A percentile compares a stretch with the other conserved stretches of the same genome.
Evolutionary conservation across 2,113 vertebrate genomes (phyloP).

Genomic region (Acrocephalus arundinaceus): DNA sequence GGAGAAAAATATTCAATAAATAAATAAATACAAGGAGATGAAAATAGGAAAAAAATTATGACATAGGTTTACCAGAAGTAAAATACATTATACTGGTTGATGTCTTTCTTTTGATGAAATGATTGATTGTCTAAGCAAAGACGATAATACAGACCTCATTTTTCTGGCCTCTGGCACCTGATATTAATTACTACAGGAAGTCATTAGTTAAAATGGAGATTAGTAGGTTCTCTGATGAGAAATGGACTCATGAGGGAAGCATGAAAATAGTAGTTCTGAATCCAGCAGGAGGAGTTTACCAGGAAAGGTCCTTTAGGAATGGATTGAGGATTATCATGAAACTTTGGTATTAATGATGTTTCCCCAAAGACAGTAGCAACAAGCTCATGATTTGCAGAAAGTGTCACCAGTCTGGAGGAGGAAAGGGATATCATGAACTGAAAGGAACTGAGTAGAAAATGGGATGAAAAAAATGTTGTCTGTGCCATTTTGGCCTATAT

Average conservation of each 20-base stretch:
- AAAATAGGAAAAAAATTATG: not conserved
- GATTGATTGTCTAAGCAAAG: not conserved
- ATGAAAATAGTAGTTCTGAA: not conserved
- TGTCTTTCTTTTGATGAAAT: not conserved
- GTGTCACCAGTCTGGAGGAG: rapidly evolving
- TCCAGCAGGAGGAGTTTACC: not conserved
- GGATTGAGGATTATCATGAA: not conserved
- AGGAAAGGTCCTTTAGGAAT: not conserved
- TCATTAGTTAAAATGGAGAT: not conserved
- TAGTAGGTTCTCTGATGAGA: not conserved
- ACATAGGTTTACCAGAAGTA: not conserved
- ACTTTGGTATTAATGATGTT: not conserved
- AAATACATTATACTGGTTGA: not conserved
- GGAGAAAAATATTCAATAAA: not conserved
- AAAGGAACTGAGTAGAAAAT: not conserved
- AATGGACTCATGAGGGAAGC: not conserved
- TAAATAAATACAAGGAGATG: not conserved
- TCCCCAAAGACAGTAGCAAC: not conserved
- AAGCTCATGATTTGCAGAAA: not conserved
- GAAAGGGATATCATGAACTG: not conserved
- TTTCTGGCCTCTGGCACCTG: not conserved
- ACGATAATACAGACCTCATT: not conserved
- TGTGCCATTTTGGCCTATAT: not conserved
- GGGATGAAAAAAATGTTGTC: not conserved
- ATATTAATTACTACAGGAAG: not conserved